Percentiles rank a stretch among this genome's conserved stretches.
phyloP scores from a whole-genome alignment of 2,797 vertebrate species.

The Smutsia temminckii region DNA sequence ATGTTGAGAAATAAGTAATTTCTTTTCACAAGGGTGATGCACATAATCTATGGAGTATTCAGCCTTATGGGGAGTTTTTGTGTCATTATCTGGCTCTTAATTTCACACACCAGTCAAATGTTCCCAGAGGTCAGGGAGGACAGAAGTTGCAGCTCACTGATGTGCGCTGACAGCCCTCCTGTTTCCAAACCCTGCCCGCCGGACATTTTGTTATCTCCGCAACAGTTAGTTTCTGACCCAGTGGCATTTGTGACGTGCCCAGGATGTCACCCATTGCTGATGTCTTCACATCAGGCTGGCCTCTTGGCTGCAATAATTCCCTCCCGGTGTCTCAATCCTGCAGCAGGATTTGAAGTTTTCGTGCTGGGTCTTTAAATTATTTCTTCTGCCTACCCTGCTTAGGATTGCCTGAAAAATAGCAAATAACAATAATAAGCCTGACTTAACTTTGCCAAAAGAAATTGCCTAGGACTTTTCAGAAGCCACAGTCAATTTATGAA shows the following conservation, averaged over 20 bases:
- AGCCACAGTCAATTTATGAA: slow-evolving; percentile 75
- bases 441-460: slow-evolving; percentile 67
- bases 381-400: slow-evolving; percentile 59
- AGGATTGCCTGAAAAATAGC: slow-evolving; percentile 28
- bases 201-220: neutral
- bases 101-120: neutral
- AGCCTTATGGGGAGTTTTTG: neutral
- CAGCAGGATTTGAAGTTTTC: slow-evolving; percentile 58
- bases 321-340: neutral
- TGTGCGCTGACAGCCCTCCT: neutral
- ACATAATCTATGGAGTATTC: neutral
- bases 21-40: neutral
- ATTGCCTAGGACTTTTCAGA: slow-evolving; percentile 74
- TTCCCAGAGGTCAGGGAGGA: neutral
- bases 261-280: neutral
- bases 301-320: neutral
- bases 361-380: slow-evolving; percentile 59
- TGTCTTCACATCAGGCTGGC: neutral
- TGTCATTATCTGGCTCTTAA: neutral
- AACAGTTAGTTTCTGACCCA: neutral
- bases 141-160: neutral
- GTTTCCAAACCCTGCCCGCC: neutral
- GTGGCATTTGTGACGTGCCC: slow-evolving; percentile 34
- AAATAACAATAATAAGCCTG: slow-evolving; percentile 68
- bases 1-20: neutral